Percentiles rank a stretch among this genome's conserved stretches.
phyloP scores from a whole-genome alignment of 2,113 vertebrate species.

The Perca fluviatilis region DNA sequence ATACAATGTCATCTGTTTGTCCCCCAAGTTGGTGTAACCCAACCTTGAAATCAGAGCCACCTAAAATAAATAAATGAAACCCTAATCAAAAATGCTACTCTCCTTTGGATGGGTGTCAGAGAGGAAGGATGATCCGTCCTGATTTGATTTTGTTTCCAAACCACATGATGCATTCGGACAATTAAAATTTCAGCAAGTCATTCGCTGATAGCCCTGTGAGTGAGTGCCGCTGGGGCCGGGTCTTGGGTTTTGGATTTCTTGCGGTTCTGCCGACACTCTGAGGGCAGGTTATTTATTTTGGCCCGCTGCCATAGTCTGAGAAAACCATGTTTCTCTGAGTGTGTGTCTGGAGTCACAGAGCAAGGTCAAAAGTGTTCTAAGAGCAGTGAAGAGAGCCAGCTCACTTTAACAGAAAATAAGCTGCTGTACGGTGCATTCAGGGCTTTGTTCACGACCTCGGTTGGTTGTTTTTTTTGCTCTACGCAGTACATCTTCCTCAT shows the following conservation, averaged over 20 bases:
- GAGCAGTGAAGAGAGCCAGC: constrained; percentile 42
- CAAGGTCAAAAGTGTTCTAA: constrained; percentile 77
- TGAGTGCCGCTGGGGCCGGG: constrained; percentile 69
- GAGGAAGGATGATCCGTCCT: constrained; percentile 79
- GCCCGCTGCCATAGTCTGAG: constrained; percentile 68
- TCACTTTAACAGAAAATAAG: neutral
- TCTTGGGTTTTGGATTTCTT: constrained; percentile 85
- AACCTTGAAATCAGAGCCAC: constrained; percentile 82
- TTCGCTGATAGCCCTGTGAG: constrained; percentile 85
- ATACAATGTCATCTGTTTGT: constrained; percentile 81
- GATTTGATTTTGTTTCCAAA: constrained; percentile 85
- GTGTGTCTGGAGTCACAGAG: constrained; percentile 76
- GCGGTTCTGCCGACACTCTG: constrained; percentile 83
- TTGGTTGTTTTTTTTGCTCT: neutral
- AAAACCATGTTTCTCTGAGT: constrained; percentile 76
- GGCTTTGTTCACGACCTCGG: neutral
- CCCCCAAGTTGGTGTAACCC: constrained; percentile 81
- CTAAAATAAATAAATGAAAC: constrained; percentile 84
- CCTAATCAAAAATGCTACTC: constrained; percentile 80
- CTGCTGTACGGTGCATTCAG: neutral
- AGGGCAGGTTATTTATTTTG: constrained; percentile 82
- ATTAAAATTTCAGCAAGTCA: constrained; percentile 90
- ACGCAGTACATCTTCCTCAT: too few relatives aligned
- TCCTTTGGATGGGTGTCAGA: constrained; percentile 78
- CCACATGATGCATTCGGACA: constrained; percentile 88